phyloP scores from a whole-genome alignment of 2,113 vertebrate genomes.

The Progne subis region DNA sequence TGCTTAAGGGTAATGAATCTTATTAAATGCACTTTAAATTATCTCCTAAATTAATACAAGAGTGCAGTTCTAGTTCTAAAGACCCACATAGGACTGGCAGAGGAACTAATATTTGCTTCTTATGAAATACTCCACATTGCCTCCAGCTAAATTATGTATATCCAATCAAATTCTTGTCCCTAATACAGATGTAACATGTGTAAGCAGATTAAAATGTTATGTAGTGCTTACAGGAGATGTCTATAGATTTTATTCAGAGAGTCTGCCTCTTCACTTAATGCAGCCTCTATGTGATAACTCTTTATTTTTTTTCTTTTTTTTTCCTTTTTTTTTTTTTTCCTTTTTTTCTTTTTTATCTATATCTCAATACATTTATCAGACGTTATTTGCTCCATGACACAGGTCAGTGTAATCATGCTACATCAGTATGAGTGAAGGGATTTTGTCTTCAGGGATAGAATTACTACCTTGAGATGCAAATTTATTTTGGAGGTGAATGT shows the following conservation, averaged over 20 bases:
- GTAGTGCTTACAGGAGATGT: neutral
- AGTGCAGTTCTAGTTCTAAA: conserved; percentile 13
- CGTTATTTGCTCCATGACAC: neutral
- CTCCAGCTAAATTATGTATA: conserved; percentile 30
- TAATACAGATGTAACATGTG: neutral
- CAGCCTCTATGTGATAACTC: neutral
- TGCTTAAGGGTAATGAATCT: conserved; percentile 64
- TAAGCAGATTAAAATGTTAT: conserved; percentile 22
- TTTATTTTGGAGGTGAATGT: neutral
- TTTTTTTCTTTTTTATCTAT: neutral
- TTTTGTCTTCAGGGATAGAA: neutral
- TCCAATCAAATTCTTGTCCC: neutral
- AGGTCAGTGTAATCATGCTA: neutral
- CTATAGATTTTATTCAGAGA: neutral
- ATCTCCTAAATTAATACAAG: conserved; percentile 41
- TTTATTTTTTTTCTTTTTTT: no score
- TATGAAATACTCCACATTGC: neutral
- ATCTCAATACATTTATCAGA: neutral
- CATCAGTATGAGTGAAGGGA: neutral
- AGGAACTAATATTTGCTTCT: conserved; percentile 39
- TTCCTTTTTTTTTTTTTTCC: no score
- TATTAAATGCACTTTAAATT: conserved; percentile 39
- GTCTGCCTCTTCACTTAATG: neutral
- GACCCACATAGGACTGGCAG: neutral
- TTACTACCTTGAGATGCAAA: neutral